Base-by-base conservation (phyloP, 2,113 vertebrate genomes). In the Saccopteryx leptura region DNA sequence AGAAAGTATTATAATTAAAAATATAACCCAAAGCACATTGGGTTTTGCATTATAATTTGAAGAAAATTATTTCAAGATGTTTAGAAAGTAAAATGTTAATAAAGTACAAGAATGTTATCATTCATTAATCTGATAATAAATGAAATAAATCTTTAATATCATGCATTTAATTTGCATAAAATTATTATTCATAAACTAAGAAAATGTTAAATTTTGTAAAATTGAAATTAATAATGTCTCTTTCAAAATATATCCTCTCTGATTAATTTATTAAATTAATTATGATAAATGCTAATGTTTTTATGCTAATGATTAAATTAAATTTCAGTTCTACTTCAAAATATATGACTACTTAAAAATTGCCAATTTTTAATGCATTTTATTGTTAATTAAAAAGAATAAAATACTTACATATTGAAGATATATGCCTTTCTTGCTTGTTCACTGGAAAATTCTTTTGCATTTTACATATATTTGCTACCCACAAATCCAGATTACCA, bases 201-300 rank as follows among this genome's bases (percentile, higher is more conserved):
- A 60, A 93, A 89, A 93, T 76, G 89, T 39, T 97, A 52, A 95
- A 95, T 95, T 96, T 84, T 17, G 8, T 82, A 87, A 92, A 90
- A 96, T 66, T 94, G 66, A 86, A 93, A 94, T 93, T 90, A 96
- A 80, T 89, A 88, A 71, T 56, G 6, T 89, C 46, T 39, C 21
- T 95, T 92, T 90, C 23, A 89, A 95, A 95, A 93, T n/a, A 92
- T 63, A 19, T 65, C 50, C 9, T 90, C 68, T 93, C 33, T 80
- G 81, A 68, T 94, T 91, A 86, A 91, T 91, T 81, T 93, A 95
- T 93, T 97, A 76, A 96, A 92, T 78, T 95, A 93, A 95, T 94
- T 88, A 88, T 85, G 19, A 4, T 87, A 80, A 92, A 96, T 95
- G 33, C 6, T 3, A 63, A 39, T 39, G 39, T 39, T 92, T 39